Base-by-base conservation (phyloP, 2,888 invertebrate genomes). In the Dioctria rufipes region DNA sequence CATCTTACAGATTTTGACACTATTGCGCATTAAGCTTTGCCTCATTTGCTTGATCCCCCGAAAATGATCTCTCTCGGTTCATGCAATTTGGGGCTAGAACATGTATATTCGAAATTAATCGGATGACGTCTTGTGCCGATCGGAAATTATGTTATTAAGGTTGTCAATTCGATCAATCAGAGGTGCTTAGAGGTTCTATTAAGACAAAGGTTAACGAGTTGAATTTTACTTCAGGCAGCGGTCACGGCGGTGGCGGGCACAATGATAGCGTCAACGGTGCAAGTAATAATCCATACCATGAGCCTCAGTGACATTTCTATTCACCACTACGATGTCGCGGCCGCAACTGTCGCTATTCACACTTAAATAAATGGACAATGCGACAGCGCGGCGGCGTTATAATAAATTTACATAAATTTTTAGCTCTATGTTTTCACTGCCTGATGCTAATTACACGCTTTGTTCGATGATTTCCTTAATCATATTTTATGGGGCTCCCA, bases 121-220 rank as follows among this genome's bases (percentile, higher is more conserved):
- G 80, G 82, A 80, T 82, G 80, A 82, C 49, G 80, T 71, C 80
- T 82, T 80, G 71, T 80, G 82, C 73, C 78, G 25, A 25, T 78
- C 46, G 60, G 61, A 80, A 82, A 82, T 82, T 80, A 82, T 78
- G 82, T 78, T 82, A 79, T 80, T 82, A 78, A 79, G 78, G 73
- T 65, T 82, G 82, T 82, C 82, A 82, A 81, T 81, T 79, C 77
- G 80, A 82, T 81, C 80, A 73, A 73, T 80, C 73, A 80, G 63
- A 58, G 61, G 69, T 80, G 63, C 80, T 80, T 80, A 80, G 37
- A 43, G 63, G 46, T 25, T 63, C 77, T 49, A 63, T 63, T 77
- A 63, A 77, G 77, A 77, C 63, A 77, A 77, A 63, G 63, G 63
- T 63, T 42, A 13, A 46, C 75, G 46, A 42, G 61, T 58, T 77